These are phyloP conservation scores for Triops longicaudatus DNA, from an alignment of 1,140 invertebrate species.

Conservation along the genomic window DNA sequence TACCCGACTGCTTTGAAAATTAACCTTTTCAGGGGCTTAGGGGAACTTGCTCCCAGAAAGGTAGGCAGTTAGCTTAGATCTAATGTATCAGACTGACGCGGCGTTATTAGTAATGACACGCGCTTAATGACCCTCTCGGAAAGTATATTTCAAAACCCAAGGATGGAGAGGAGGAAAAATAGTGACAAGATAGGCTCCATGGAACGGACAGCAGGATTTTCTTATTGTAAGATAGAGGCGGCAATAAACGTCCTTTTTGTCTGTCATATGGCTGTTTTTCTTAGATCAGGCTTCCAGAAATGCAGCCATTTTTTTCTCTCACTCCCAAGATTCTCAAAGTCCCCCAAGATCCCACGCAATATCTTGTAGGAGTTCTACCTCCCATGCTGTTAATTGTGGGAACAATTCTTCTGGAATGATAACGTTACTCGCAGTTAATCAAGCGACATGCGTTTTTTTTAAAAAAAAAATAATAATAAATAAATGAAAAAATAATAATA, in stretches of 20 bases:
- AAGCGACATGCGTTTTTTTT: background rate
- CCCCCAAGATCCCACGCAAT: conserved; percentile 4
- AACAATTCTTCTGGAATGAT: background rate
- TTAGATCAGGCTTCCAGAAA: background rate
- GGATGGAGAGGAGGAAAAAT: background rate
- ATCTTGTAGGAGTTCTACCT: background rate
- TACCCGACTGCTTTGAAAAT: too few relatives aligned
- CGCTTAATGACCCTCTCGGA: conserved; percentile 10
- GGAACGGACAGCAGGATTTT: background rate
- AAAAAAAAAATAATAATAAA: too few relatives aligned
- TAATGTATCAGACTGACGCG: background rate
- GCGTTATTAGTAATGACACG: conserved; percentile 12
- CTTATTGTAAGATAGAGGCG: background rate
- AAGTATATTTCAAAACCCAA: background rate
- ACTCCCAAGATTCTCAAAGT: background rate
- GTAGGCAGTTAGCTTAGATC: background rate
- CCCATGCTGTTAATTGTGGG: background rate
- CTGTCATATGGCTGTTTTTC: background rate
- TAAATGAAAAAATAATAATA: too few relatives aligned
- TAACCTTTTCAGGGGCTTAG: too few relatives aligned
- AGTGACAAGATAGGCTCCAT: background rate
- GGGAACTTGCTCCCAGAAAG: too few relatives aligned
- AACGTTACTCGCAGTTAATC: background rate
- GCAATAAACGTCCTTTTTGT: background rate
- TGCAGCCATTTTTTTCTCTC: background rate